A percentile compares a stretch with the other conserved stretches of the same genome.
phyloP scores from a whole-genome alignment of 2,113 vertebrate species.

The Myotis davidii region DNA sequence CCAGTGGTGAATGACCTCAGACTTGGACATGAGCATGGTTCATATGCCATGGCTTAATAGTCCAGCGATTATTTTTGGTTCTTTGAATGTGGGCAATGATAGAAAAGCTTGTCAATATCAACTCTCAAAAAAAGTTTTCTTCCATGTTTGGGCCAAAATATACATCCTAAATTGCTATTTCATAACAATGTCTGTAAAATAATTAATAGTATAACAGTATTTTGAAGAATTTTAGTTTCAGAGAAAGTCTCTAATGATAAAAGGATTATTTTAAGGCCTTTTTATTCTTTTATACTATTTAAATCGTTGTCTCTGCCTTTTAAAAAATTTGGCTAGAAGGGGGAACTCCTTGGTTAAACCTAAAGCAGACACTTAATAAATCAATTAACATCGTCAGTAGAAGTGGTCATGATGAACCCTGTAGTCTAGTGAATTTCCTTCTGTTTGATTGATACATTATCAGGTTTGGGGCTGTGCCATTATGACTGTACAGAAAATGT shows the following conservation, averaged over 20 bases:
- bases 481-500: background rate
- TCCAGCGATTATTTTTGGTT: conserved; percentile 17
- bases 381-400: background rate
- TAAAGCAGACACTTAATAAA: background rate
- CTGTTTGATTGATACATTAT: background rate
- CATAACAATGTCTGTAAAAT: background rate
- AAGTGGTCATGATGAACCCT: background rate
- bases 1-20: background rate
- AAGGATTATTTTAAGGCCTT: background rate
- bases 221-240: conserved; percentile 49
- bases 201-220: conserved; percentile 19
- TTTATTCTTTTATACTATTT: background rate
- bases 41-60: background rate
- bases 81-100: conserved; percentile 4
- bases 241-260: conserved; percentile 6
- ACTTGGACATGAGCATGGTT: background rate
- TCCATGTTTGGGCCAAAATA: conserved; percentile 11
- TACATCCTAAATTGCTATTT: conserved; percentile 31
- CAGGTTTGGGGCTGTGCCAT: background rate
- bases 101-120: background rate
- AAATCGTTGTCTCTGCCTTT: background rate
- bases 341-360: background rate
- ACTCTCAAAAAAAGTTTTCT: background rate
- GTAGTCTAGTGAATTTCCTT: background rate
- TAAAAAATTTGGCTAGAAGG: background rate